These are phyloP conservation scores for Pluvialis apricaria DNA, from an alignment of 2,113 vertebrate genomes.

Conservation along the genomic window DNA sequence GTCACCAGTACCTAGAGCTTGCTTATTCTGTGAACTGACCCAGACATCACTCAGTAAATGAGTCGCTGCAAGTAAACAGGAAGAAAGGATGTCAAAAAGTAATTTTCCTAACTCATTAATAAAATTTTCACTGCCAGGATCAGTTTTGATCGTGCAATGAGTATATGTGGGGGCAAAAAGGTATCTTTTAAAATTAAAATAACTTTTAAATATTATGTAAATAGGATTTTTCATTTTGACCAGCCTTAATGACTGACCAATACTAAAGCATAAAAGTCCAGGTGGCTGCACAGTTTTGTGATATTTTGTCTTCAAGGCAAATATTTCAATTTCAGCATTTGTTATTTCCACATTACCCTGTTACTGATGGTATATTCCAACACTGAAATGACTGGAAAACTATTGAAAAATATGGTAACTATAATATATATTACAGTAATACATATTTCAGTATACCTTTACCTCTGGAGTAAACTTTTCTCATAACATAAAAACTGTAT, in stretches of 20 bases:
- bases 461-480: not conserved
- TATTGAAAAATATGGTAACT: not conserved
- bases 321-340: not conserved
- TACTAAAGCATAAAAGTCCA: not conserved
- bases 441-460: not conserved
- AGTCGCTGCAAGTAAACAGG: not conserved
- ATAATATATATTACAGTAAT: not conserved
- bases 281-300: not conserved
- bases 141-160: not conserved
- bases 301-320: not conserved
- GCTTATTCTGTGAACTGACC: not conserved
- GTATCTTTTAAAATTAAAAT: not conserved
- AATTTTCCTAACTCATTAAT: not conserved
- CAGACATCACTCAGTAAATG: not conserved
- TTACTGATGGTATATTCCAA: not conserved
- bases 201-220: not conserved
- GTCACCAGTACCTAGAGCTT: not conserved
- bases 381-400: not conserved
- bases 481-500: not conserved
- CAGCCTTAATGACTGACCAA: not conserved
- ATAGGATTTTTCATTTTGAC: not conserved
- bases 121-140: not conserved
- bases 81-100: not conserved
- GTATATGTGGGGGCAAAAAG: no score
- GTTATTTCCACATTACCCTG: not conserved